Percentiles rank a stretch among this genome's conserved stretches.
These are phyloP conservation scores for Uropsilus gracilis DNA, from an alignment of 2,113 vertebrate genomes.

Conservation along the genomic window DNA sequence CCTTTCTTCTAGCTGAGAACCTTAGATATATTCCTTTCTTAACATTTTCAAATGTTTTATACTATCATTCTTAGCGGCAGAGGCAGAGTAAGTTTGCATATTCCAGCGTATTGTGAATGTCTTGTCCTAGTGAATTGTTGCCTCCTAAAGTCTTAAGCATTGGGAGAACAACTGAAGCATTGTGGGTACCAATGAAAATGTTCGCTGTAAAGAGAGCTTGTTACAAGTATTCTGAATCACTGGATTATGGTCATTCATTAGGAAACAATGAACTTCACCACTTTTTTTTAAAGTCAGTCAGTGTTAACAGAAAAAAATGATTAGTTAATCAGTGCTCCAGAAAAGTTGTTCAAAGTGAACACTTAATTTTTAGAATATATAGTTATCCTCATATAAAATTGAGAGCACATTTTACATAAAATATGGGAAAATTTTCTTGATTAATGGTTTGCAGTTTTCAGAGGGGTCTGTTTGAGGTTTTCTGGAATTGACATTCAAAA, in stretches of 20 bases:
- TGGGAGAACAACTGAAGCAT: neutral
- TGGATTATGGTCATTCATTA: neutral
- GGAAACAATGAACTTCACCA: neutral
- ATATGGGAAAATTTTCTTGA: neutral
- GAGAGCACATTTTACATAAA: constrained; percentile 18
- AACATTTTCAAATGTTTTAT: neutral
- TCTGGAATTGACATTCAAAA: neutral
- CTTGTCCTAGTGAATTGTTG: neutral
- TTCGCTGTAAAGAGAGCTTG: neutral
- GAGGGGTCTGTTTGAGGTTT: neutral
- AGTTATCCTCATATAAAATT: neutral
- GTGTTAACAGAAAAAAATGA: neutral
- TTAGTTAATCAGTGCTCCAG: constrained; percentile 9
- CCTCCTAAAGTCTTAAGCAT: neutral
- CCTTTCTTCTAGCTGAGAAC: neutral
- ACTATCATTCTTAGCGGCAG: neutral
- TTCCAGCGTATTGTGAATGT: neutral
- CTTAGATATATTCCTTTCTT: neutral
- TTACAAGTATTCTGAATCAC: neutral
- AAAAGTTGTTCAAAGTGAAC: constrained; percentile 16
- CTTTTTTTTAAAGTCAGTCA: neutral
- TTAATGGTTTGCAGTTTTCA: neutral
- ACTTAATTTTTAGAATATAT: neutral
- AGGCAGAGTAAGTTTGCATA: neutral
- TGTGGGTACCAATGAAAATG: neutral